Evolutionary conservation across 2,797 vertebrate genomes (phyloP).

Genomic region (Anguilla obscura): DNA sequence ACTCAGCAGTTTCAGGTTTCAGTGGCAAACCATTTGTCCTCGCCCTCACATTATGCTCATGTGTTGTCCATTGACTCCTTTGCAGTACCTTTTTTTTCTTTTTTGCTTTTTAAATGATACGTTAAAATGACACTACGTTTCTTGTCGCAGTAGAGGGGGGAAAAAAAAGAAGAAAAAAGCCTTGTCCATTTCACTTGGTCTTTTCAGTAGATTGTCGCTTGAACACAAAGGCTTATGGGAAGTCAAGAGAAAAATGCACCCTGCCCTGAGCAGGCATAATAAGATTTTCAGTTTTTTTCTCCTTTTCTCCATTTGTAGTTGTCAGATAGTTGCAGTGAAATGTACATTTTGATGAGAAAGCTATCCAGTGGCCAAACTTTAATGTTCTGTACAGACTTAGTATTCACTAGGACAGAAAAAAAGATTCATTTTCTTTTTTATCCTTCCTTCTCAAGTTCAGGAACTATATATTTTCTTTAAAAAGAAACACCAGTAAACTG

Average conservation of each 20-base stretch:
- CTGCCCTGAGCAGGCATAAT: constrained; percentile 67
- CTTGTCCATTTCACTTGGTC: constrained; percentile 72
- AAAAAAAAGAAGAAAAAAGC: constrained; percentile 48
- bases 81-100: constrained; percentile 47
- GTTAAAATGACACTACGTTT: constrained; percentile 54
- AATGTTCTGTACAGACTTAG: constrained; percentile 61
- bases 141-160: constrained; percentile 66
- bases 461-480: constrained; percentile 64
- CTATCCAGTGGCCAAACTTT: constrained; percentile 73
- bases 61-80: constrained; percentile 47
- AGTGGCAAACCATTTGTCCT: constrained; percentile 65
- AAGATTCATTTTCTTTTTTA: constrained; percentile 35
- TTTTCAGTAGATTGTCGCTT: constrained; percentile 82
- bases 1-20: constrained; percentile 53
- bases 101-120: constrained; percentile 43
- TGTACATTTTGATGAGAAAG: constrained; percentile 65
- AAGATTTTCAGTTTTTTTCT: constrained; percentile 41
- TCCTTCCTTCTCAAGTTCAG: constrained; percentile 71
- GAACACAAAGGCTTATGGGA: constrained; percentile 72
- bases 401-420: constrained; percentile 58
- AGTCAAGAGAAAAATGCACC: constrained; percentile 64
- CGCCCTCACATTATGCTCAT: constrained; percentile 42
- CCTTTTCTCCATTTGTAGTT: constrained; percentile 48
- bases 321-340: constrained; percentile 63
- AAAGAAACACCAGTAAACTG: constrained; percentile 70